phyloP scores from a whole-genome alignment of 2,888 invertebrate species.

The Lasioglossum pauxillum region DNA sequence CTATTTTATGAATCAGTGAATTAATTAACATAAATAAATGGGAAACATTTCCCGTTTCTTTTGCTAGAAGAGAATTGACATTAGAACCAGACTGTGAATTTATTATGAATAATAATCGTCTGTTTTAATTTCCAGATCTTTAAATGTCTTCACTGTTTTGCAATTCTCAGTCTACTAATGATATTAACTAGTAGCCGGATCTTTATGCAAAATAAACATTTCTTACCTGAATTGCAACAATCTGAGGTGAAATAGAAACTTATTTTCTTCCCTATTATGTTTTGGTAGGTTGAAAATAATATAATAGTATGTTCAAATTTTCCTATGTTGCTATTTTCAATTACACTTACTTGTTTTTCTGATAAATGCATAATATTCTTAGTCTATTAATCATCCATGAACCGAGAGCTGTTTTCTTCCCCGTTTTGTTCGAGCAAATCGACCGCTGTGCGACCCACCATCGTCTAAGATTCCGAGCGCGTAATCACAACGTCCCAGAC shows the following conservation, averaged over 20 bases:
- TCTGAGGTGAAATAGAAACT: too few relatives aligned
- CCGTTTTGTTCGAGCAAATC: not conserved
- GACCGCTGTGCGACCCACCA: not conserved
- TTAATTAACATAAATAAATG: not conserved
- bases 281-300: too few relatives aligned
- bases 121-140: not conserved
- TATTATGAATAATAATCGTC: not conserved
- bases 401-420: not conserved
- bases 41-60: too few relatives aligned
- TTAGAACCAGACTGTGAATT: not conserved
- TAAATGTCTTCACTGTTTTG: not conserved
- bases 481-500: not conserved
- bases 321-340: too few relatives aligned
- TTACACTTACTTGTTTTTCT: not conserved
- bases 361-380: not conserved
- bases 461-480: not conserved
- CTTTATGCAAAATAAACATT: too few relatives aligned
- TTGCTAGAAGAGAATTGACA: too few relatives aligned
- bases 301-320: too few relatives aligned
- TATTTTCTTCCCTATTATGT: too few relatives aligned
- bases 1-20: not conserved
- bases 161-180: too few relatives aligned
- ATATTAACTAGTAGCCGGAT: too few relatives aligned
- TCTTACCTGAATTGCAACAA: too few relatives aligned
- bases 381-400: not conserved